Conservation (phyloP, 2,113 vertebrate genomes). For the Clupea harengus region DNA sequence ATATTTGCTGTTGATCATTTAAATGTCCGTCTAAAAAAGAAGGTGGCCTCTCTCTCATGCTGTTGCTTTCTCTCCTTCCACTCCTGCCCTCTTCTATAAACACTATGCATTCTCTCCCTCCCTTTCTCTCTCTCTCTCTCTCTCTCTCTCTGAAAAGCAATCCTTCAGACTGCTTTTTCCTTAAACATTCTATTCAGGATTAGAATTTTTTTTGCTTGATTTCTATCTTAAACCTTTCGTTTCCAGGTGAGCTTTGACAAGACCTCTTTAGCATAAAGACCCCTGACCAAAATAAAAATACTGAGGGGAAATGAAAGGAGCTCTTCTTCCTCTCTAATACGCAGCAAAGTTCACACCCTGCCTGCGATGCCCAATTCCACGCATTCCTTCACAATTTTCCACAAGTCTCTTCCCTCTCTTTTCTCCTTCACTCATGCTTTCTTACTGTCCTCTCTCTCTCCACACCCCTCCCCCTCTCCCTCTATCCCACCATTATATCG, state of each 20-base stretch:
- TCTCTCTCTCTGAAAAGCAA: constrained; percentile 13
- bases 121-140: constrained; percentile 58
- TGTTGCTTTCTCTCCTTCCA: background rate
- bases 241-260: background rate
- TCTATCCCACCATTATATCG: constrained; percentile 64
- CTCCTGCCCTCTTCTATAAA: background rate
- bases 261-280: constrained; percentile 24
- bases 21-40: constrained; percentile 82
- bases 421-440: constrained; percentile 21
- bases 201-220: constrained; percentile 17
- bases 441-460: constrained; percentile 6
- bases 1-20: constrained; percentile 90
- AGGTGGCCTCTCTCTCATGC: constrained; percentile 51
- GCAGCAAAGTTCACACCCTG: constrained; percentile 72
- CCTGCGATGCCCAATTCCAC: constrained; percentile 55
- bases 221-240: constrained; percentile 48
- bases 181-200: constrained; percentile 12
- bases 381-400: constrained; percentile 81
- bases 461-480: background rate
- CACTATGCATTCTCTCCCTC: constrained; percentile 18
- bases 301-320: constrained; percentile 29
- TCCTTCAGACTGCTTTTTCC: background rate
- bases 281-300: background rate
- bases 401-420: constrained; percentile 63
- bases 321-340: constrained; percentile 39